phyloP scores from a whole-genome alignment of 2,113 vertebrate species.

The Macquaria ambigua region DNA sequence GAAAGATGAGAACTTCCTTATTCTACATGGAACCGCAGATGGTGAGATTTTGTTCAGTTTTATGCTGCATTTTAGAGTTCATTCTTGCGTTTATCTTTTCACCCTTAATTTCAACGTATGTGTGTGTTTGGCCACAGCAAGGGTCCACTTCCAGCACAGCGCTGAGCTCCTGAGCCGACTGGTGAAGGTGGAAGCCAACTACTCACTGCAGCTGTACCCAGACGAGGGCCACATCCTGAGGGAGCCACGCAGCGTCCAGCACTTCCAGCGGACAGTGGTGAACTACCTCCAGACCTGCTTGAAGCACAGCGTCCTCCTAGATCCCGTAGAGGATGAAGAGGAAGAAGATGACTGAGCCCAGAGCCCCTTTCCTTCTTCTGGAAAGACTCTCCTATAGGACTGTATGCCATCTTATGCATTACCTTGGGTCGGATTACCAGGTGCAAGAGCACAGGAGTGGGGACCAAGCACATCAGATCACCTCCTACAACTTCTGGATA shows the following conservation, averaged over 20 bases:
- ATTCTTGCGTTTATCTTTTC: not conserved
- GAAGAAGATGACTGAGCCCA: slow-evolving; percentile 82
- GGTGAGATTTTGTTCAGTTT: slow-evolving; percentile 71
- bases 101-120: not conserved
- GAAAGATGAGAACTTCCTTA: slow-evolving; percentile 84
- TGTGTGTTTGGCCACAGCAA: slow-evolving; percentile 72
- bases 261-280: slow-evolving; percentile 82
- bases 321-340: slow-evolving; percentile 68
- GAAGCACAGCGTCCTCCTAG: slow-evolving; percentile 71
- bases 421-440: slow-evolving; percentile 61
- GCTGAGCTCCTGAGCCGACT: slow-evolving; percentile 87
- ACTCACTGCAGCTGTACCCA: slow-evolving; percentile 87
- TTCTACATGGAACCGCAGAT: slow-evolving; percentile 88
- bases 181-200: slow-evolving; percentile 86
- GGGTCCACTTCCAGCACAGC: slow-evolving; percentile 89
- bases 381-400: slow-evolving; percentile 54
- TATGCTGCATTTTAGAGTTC: not conserved
- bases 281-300: slow-evolving; percentile 86
- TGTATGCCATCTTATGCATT: slow-evolving; percentile 68
- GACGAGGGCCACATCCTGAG: slow-evolving; percentile 85
- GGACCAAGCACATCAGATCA: slow-evolving; percentile 78
- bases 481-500: slow-evolving; percentile 60
- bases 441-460: slow-evolving; percentile 71
- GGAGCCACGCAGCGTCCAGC: slow-evolving; percentile 80
- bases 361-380: slow-evolving; percentile 22